Conservation (phyloP, 2,888 invertebrate species). For the Zele albiditarsus region DNA sequence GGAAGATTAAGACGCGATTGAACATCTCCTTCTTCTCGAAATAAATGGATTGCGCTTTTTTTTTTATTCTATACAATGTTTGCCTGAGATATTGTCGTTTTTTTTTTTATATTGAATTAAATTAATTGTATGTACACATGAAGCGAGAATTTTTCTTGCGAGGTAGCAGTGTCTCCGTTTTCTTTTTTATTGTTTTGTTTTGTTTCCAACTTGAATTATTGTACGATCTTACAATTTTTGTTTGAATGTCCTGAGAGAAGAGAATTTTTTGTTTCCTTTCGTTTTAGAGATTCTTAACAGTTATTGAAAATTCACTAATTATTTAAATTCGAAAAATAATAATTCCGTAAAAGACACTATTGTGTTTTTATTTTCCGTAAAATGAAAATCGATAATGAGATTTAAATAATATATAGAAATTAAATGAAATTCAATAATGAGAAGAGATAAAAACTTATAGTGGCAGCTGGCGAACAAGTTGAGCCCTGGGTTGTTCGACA, state of each 20-base stretch:
- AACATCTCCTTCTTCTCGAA: constrained; percentile 27
- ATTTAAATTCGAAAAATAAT: background rate
- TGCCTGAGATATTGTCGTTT: constrained; percentile 6
- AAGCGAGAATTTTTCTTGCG: background rate
- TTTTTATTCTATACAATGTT: constrained; percentile 12
- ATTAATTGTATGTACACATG: background rate
- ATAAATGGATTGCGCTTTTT: constrained; percentile 24
- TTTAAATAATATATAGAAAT: constrained; percentile 36
- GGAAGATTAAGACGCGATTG: constrained; percentile 24
- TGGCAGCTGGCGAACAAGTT: constrained; percentile 56
- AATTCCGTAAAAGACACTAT: too few species aligned
- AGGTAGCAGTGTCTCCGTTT: background rate
- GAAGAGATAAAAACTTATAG: constrained; percentile 32
- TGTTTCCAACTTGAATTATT: background rate
- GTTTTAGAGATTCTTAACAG: background rate
- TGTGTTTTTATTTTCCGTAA: too few species aligned
- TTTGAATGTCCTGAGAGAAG: background rate
- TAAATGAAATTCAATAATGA: background rate
- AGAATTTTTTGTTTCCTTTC: background rate
- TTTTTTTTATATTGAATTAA: background rate
- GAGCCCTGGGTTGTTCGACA: constrained; percentile 53
- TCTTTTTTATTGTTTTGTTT: constrained; percentile 20
- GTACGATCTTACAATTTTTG: background rate
- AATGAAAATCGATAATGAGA: background rate
- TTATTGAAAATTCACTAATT: background rate